phyloP scores from a whole-genome alignment of 2,113 vertebrate species.

The Chascanopsetta lugubris region DNA sequence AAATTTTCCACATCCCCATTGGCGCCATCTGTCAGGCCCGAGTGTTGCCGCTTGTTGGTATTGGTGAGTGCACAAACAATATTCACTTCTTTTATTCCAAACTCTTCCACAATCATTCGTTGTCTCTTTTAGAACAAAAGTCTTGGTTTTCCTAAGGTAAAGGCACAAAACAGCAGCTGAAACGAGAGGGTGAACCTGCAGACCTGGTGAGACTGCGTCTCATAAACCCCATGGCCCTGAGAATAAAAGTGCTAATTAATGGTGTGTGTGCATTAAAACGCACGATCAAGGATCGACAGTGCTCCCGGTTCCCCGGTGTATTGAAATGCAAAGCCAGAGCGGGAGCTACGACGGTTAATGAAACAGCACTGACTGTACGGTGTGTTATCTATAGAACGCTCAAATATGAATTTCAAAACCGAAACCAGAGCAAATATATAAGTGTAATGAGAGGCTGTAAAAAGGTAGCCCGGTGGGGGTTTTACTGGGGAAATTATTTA shows the following conservation, averaged over 20 bases:
- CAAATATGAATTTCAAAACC: constrained; percentile 28
- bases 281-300: constrained; percentile 58
- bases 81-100: too few relatives aligned
- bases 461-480: constrained; percentile 43
- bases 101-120: too few relatives aligned
- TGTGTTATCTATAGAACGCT: constrained; percentile 21
- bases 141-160: too few relatives aligned
- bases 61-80: too few relatives aligned
- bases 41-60: too few relatives aligned
- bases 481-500: constrained; percentile 68
- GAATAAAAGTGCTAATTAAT: constrained; percentile 77
- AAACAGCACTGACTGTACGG: constrained; percentile 1
- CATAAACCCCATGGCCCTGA: constrained; percentile 65
- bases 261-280: constrained; percentile 72
- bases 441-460: constrained; percentile 38
- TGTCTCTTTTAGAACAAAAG: too few relatives aligned
- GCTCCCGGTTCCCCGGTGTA: constrained; percentile 38
- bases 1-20: too few relatives aligned
- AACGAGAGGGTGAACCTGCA: constrained; percentile 31
- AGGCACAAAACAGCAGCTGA: constrained; percentile 54
- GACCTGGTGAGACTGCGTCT: constrained; percentile 61
- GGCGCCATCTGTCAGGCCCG: too few relatives aligned
- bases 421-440: constrained; percentile 45
- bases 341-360: constrained; percentile 17
- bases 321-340: constrained; percentile 38